phyloP scores from a whole-genome alignment of 2,888 invertebrate species.

The Meta bourneti region DNA sequence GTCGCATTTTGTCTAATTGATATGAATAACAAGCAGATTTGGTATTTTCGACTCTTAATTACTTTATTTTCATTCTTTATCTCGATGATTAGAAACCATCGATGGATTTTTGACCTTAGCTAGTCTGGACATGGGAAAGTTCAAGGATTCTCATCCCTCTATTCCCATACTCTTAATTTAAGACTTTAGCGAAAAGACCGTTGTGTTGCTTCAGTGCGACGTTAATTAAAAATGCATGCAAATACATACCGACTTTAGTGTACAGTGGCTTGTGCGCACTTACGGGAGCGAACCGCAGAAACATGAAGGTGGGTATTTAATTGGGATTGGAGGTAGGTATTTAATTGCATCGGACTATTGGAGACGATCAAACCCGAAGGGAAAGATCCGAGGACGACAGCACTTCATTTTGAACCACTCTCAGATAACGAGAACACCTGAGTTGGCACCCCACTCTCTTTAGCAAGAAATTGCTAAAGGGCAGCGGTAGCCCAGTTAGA shows the following conservation, averaged over 20 bases:
- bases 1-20: background rate
- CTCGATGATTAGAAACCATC: background rate
- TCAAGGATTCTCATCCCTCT: slow-evolving; percentile 12
- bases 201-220: background rate
- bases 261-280: background rate
- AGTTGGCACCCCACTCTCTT: no score
- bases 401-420: no score
- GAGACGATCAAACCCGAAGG: no score
- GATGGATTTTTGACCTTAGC: slow-evolving; percentile 10
- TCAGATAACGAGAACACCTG: no score
- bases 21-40: background rate
- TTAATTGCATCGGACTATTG: no score
- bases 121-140: slow-evolving; percentile 37
- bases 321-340: no score
- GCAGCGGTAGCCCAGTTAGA: no score
- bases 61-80: background rate
- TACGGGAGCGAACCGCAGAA: background rate
- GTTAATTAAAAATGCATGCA: no score
- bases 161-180: background rate
- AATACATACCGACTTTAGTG: background rate
- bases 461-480: no score
- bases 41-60: background rate
- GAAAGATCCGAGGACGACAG: no score
- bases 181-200: background rate
- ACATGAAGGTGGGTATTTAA: no score